Conservation (phyloP, 2,113 vertebrate species). For the Pionites leucogaster region DNA sequence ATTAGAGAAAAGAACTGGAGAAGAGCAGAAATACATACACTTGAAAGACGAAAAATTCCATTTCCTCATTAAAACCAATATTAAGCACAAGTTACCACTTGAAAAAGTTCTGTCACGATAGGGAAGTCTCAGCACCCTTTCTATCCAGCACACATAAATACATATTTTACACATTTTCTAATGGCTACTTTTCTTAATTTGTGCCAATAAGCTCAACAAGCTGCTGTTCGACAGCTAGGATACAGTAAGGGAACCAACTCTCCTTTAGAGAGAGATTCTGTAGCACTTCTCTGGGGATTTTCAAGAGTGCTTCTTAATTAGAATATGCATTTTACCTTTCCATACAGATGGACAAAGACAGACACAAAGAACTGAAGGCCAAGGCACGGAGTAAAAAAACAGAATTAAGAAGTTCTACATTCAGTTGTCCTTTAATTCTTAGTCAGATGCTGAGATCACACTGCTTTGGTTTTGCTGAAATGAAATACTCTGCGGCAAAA, state of each 20-base stretch:
- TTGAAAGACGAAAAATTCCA: neutral
- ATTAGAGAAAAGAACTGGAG: neutral
- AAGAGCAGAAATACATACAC: neutral
- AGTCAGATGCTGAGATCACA: neutral
- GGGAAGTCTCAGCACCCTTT: neutral
- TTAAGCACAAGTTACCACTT: neutral
- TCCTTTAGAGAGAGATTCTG: neutral
- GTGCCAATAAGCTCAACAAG: neutral
- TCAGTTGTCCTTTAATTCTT: neutral
- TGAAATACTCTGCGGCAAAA: neutral
- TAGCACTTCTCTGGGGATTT: neutral
- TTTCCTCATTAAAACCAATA: constrained; percentile 22
- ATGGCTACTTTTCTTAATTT: neutral
- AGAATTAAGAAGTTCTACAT: neutral
- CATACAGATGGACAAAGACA: neutral
- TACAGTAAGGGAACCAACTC: neutral
- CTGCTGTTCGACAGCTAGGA: neutral
- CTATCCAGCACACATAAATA: neutral
- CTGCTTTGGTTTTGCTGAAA: neutral
- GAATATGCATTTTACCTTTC: neutral
- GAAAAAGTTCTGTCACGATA: neutral
- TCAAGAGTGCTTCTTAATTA: neutral
- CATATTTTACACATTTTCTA: neutral
- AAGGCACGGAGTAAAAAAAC: neutral
- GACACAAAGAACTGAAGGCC: neutral